Evolutionary conservation across 2,797 vertebrate species (phyloP).

Genomic region (Rhinoraja longicauda): DNA sequence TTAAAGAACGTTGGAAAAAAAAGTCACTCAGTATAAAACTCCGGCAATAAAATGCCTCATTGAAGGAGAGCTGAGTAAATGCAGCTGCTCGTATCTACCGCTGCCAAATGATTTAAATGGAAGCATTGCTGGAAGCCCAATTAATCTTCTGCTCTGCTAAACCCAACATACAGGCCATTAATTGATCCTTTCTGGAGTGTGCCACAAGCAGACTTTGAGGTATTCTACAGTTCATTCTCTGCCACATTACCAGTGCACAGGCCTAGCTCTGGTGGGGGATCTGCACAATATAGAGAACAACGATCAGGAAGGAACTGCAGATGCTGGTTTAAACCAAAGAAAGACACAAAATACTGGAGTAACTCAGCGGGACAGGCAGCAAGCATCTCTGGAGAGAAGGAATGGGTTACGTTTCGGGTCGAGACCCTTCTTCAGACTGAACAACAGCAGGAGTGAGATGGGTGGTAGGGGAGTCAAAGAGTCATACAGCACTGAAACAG

Average conservation of each 20-base stretch:
- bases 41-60: conserved; percentile 6
- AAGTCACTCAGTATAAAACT: conserved; percentile 1
- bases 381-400: no score
- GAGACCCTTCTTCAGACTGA: neutral
- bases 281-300: neutral
- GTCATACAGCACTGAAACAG: no score
- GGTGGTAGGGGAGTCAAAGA: no score
- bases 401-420: no score
- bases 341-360: no score
- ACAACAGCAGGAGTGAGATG: neutral
- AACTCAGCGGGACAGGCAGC: no score
- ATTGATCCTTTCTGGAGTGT: conserved; percentile 59
- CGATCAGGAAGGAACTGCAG: no score
- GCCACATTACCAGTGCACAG: conserved; percentile 46
- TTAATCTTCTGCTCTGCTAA: conserved; percentile 64
- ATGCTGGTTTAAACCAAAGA: no score
- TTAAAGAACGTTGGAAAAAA: neutral
- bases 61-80: conserved; percentile 40
- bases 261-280: neutral
- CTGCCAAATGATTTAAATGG: conserved; percentile 51
- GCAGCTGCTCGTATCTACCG: conserved; percentile 43
- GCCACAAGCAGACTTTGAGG: conserved; percentile 56
- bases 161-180: conserved; percentile 54
- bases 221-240: conserved; percentile 49
- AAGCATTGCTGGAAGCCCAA: conserved; percentile 57